phyloP scores from a whole-genome alignment of 2,888 invertebrate species.

The Campaea margaritaria region DNA sequence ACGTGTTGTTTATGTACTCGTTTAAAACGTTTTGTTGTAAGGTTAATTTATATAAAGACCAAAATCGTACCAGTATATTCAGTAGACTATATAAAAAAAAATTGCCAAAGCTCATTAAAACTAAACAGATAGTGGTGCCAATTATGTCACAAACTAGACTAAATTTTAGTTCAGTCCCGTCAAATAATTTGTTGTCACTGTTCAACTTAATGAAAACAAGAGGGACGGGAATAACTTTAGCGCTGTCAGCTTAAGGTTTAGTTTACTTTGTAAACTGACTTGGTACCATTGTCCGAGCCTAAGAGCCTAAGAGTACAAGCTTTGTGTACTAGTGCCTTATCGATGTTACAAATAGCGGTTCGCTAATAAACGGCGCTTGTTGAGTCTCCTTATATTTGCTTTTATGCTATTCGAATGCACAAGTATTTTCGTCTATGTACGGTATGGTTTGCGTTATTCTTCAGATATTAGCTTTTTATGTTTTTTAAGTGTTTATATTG shows the following conservation, averaged over 20 bases:
- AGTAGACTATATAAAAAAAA: too few relatives aligned
- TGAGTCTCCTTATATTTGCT: background rate
- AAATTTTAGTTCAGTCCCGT: too few relatives aligned
- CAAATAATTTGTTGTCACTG: too few relatives aligned
- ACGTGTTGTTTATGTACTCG: slow-evolving; percentile 45
- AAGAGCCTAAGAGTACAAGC: slow-evolving; percentile 22
- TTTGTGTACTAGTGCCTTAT: slow-evolving; percentile 45
- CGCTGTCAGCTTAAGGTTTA: too few relatives aligned
- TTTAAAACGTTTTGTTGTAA: slow-evolving; percentile 47
- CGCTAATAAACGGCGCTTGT: slow-evolving; percentile 2
- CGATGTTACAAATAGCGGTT: slow-evolving; percentile 12
- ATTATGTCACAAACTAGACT: too few relatives aligned
- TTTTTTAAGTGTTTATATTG: slow-evolving; percentile 48
- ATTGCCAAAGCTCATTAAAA: too few relatives aligned
- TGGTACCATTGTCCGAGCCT: too few relatives aligned
- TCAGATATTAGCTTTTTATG: slow-evolving; percentile 33
- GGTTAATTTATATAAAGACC: slow-evolving; percentile 28
- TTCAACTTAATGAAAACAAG: too few relatives aligned
- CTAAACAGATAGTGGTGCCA: too few relatives aligned
- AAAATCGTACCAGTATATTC: slow-evolving; percentile 19
- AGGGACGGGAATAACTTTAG: too few relatives aligned
- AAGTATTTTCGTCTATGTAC: slow-evolving; percentile 7
- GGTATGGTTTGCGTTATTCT: slow-evolving; percentile 14
- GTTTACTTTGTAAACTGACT: too few relatives aligned
- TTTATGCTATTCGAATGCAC: slow-evolving; percentile 19